Evolutionary conservation across 2,113 vertebrate genomes (phyloP), one percentile per base, ranked within the genome.

Genomic region (Pygoscelis adeliae): DNA sequence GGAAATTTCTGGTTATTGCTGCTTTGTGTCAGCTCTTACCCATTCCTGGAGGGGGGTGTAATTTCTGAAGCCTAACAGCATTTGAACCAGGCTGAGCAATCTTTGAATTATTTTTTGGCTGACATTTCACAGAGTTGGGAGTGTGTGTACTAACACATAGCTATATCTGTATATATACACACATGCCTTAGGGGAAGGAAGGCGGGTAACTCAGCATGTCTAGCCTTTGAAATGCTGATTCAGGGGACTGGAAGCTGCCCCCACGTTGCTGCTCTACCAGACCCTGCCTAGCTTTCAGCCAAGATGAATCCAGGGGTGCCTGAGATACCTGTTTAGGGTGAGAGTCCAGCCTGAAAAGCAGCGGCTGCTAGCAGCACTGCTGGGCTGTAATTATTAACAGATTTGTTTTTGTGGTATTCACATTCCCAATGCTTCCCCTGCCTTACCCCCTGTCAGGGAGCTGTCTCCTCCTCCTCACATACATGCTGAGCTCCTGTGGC

Each of bases 191-290:
- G 40, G 34, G 56, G 87, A 38, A 87, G 69, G 40, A 36, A 83
- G 69, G 62, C 1, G 30, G 53, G 86, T 84, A 96, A 89, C 56
- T 88, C 92, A 82, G 80, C 93, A 55, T 11, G 59, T 84, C 80
- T 86, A 83, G 34, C 72, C 63, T 93, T 85, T 47, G 44, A 94
- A 96, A 86, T 87, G 93, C 94, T 96, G 93, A 97, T 83, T 97
- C 94, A 97, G 93, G 81, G 93, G 58, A 58, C 44, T 82, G 89
- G 69, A 90, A 95, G 71, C 80, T 80, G 61, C 59, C 63, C 47
- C 32, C 19, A 53, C 2, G 29, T 42, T 74, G 66, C 66, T 78
- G 46, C n/a, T 85, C 19, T 66, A 67, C 72, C 69, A 55, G 30
- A 69, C 29, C 30, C 71, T 89, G 83, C 77, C 83, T 63, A 22